Base-by-base conservation (phyloP, 2,797 vertebrate genomes). In the Carcharodon carcharias region DNA sequence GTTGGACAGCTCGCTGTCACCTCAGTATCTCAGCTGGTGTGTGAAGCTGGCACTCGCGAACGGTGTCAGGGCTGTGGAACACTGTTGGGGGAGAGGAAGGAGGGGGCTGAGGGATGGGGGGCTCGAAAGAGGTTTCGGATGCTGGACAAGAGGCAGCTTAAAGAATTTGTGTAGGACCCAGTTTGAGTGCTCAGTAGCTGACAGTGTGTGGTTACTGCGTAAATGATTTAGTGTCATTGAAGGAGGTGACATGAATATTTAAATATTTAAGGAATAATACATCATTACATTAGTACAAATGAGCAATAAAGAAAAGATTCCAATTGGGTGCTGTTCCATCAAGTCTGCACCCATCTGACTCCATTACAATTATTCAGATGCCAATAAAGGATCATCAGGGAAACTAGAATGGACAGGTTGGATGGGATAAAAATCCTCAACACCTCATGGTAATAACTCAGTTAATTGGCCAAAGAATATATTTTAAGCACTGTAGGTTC, bases 241-340 rank as follows among this genome's bases (percentile, higher is more conserved):
- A 97, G 94, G 69, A 97, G 91, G 97, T 50, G 0, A 0, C 97
- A 97, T 97, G 96, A 97, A 96, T 97, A 97, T 97, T 97, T 96
- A 97, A 96, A 96, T 96, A 95, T 96, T 65, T 88, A 96, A 96
- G 97, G 97, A 97, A 97, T 97, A 97, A 97, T 97, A 97, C 96
- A 97, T 93, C 96, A 96, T 97, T 96, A 97, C 97, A 97, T 97
- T 93, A 97, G 85, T 97, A 77, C 94, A 95, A 95, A 95, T 71
- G 69, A 71, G 12, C 45, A 73, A 95, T 28, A 35, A 50, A 95
- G 50, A 35, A 56, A 54, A 56, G 50, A 73, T 95, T 28, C 63
- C 8, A 21, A 67, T 67, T 67, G 63, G 91, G 40, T 21, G 4
- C n/a, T 40, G 61, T 0, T 67, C 21, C 8, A 2, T 65, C 91